Base-by-base conservation (phyloP, 2,113 vertebrate genomes). In the Perccottus glenii region DNA sequence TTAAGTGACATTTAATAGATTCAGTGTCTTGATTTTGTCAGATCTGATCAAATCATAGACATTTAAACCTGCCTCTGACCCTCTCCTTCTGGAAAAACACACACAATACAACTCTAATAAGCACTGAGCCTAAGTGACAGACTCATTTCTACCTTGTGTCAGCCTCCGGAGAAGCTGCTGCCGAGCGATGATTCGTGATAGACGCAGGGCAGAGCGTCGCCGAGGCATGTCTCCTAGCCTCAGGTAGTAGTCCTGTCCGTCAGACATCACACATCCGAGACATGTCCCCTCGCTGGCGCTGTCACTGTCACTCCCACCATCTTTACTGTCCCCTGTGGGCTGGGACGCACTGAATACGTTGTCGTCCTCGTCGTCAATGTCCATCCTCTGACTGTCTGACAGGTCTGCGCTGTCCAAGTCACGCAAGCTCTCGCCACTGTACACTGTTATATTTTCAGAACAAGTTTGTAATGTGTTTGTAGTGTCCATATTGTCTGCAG, bases 121-220 rank as follows among this genome's bases (percentile, higher is more conserved):
- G 32, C n/a, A 16, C 7, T 38, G 7, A n/a, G 9, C 8, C 45
- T 42, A 66, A 32, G 38, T 42, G 9, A 27, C 0, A 14, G 38
- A 32, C n/a, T 40, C 15, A 12, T 0, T 10, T 80, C 76, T 92
- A 93, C 92, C 92, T 93, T 83, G 85, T 58, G 62, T 68, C 72
- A 93, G 78, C 78, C 70, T 88, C 57, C 64, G 56, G 0, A 93
- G 81, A 60, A 93, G 85, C 78, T 89, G 90, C 59, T 90, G 61
- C 46, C 92, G 87, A 33, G 90, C 84, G 2, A 93, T 85, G 71
- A 93, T 89, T 57, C 90, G 91, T 0, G 91, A 91, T 65, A 93
- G 86, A 1, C 90, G 91, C 45, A 93, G 84, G 65, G 89, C 89
- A 0, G 92, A 92, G 40, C 90, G 88, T 6, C 84, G 80, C 0